Evolutionary conservation across 37 sponge, comb jelly and placozoan species (phyloP).

Genomic region (Chondrilla cf. caribensis): DNA sequence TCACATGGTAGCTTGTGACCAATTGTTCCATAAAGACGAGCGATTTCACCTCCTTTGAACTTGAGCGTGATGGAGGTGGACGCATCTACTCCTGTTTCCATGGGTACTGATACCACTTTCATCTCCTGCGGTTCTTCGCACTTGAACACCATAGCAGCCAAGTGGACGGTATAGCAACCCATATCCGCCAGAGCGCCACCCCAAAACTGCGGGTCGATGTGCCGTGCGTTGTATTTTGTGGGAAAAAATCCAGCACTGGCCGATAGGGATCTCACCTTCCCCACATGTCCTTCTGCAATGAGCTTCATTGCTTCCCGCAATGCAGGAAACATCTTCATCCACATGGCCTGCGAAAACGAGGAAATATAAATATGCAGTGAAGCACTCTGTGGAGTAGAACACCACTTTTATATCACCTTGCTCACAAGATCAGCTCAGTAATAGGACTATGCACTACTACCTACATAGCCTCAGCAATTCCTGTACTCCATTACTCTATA

Average conservation of each 20-base stretch:
- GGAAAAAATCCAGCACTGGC: neutral
- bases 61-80: conserved; percentile 8
- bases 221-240: neutral
- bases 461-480: no score
- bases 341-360: neutral
- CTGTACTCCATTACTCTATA: no score
- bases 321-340: conserved; percentile 16
- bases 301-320: neutral
- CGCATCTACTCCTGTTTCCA: neutral
- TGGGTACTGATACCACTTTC: neutral
- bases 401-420: no score
- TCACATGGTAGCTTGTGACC: neutral
- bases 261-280: neutral
- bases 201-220: neutral
- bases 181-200: conserved; percentile 11
- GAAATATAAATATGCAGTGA: neutral
- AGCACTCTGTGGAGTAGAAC: no score
- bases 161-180: neutral
- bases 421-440: no score
- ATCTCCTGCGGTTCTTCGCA: neutral
- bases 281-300: neutral
- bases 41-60: neutral
- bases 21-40: neutral
- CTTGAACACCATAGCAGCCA: neutral
- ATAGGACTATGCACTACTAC: no score